phyloP scores from a whole-genome alignment of 2,113 vertebrate genomes.

The Perccottus glenii region DNA sequence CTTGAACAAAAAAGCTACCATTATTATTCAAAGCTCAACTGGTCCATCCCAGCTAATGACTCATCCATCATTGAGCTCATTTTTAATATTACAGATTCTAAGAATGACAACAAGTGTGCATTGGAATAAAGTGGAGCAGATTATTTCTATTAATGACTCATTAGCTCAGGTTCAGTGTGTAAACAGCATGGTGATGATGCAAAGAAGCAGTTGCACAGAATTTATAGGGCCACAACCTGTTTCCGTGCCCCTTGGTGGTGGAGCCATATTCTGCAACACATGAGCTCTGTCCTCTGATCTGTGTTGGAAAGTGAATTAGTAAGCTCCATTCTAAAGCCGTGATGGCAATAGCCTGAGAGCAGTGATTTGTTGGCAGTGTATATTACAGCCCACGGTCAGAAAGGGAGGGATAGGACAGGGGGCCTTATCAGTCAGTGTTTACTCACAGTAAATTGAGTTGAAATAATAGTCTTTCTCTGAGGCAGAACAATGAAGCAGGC shows the following conservation, averaged over 20 bases:
- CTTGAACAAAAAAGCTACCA: slow-evolving; percentile 51
- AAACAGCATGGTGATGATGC: slow-evolving; percentile 46
- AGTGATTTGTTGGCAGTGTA: slow-evolving; percentile 78
- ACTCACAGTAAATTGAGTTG: slow-evolving; percentile 85
- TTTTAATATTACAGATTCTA: slow-evolving; percentile 49
- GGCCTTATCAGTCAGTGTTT: slow-evolving; percentile 82
- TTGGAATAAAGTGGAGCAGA: slow-evolving; percentile 46
- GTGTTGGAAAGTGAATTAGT: slow-evolving; percentile 80
- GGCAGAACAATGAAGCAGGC: slow-evolving; percentile 77
- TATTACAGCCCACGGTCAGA: slow-evolving; percentile 75
- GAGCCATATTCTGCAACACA: slow-evolving; percentile 75
- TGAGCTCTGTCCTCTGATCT: slow-evolving; percentile 74
- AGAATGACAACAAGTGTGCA: slow-evolving; percentile 43
- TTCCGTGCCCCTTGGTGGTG: slow-evolving; percentile 51
- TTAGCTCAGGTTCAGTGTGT: slow-evolving; percentile 37
- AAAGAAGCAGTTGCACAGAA: slow-evolving; percentile 49
- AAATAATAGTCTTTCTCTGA: slow-evolving; percentile 84
- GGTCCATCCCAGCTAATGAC: slow-evolving; percentile 32
- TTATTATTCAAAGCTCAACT: slow-evolving; percentile 34
- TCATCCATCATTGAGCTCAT: slow-evolving; percentile 37
- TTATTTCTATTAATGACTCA: slow-evolving; percentile 33
- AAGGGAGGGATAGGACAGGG: slow-evolving; percentile 61
- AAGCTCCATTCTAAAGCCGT: slow-evolving; percentile 69
- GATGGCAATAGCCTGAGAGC: slow-evolving; percentile 69
- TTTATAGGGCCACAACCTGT: slow-evolving; percentile 70